Evolutionary conservation across 2,888 invertebrate species (phyloP).

Genomic region (Stratiomys singularior): DNA sequence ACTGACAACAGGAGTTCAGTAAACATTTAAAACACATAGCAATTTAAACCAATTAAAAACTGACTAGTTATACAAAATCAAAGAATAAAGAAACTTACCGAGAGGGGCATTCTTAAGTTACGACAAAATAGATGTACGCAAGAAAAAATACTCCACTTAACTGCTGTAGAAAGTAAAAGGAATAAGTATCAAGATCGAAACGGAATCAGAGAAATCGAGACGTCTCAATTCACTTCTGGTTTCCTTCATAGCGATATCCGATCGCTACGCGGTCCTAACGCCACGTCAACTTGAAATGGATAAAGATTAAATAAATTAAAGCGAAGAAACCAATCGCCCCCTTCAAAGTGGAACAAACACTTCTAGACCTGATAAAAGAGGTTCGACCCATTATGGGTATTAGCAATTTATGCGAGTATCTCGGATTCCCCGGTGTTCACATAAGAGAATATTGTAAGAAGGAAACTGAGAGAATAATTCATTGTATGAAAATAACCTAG

Average conservation of each 20-base stretch:
- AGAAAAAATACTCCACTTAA: not conserved
- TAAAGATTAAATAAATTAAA: too few relatives aligned
- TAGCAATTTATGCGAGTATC: not conserved
- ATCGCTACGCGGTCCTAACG: too few relatives aligned
- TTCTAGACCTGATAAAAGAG: too few relatives aligned
- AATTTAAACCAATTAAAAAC: constrained; percentile 15
- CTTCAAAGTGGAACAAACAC: too few relatives aligned
- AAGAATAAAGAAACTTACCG: not conserved
- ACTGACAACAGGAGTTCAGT: not conserved
- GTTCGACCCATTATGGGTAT: too few relatives aligned
- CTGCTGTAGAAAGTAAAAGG: not conserved
- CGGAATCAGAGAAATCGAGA: not conserved
- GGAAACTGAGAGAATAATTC: constrained; percentile 11
- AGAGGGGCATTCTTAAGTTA: not conserved
- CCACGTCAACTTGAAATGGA: too few relatives aligned
- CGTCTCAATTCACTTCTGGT: not conserved
- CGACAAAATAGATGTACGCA: not conserved
- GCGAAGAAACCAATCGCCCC: too few relatives aligned
- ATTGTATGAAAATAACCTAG: constrained; percentile 27
- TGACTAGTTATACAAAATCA: constrained; percentile 18
- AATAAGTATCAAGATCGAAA: constrained; percentile 2
- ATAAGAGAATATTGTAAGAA: not conserved
- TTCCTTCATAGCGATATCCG: too few relatives aligned
- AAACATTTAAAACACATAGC: constrained; percentile 19
- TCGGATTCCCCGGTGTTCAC: not conserved